Percentiles rank a stretch among this genome's conserved stretches.
These are phyloP conservation scores for Orius insidiosus DNA, from an alignment of 1,140 invertebrate species.

Conservation along the genomic window DNA sequence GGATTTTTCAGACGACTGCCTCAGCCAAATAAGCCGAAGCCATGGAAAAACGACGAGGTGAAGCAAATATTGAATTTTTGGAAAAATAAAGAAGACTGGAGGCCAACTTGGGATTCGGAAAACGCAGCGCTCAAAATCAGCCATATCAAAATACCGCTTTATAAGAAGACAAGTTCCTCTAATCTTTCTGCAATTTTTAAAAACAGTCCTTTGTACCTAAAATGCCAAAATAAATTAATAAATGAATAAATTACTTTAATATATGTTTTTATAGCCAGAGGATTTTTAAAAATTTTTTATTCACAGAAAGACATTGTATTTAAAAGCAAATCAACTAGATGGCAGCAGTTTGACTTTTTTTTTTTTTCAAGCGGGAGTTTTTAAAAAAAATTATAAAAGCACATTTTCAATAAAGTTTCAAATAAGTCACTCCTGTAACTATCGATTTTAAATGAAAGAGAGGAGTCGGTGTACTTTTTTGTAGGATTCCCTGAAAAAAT, in stretches of 20 bases:
- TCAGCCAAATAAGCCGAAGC: constrained; percentile 24
- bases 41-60: constrained; percentile 28
- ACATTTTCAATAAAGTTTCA: neutral
- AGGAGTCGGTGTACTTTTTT: constrained; percentile 35
- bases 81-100: constrained; percentile 17
- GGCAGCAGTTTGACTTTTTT: neutral
- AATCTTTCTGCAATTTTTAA: neutral
- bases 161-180: constrained; percentile 11
- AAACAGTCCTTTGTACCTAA: too few species aligned
- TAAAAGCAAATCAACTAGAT: neutral
- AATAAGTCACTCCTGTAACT: neutral
- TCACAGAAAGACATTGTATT: neutral
- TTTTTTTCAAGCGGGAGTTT: too few species aligned
- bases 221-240: too few species aligned
- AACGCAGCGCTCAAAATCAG: constrained; percentile 33
- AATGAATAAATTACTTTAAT: too few species aligned
- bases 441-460: constrained; percentile 5
- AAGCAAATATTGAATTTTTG: constrained; percentile 21
- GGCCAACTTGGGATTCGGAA: constrained; percentile 54
- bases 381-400: too few species aligned
- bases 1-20: constrained; percentile 30
- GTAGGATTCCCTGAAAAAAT: constrained; percentile 32
- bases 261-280: too few species aligned
- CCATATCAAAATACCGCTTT: constrained; percentile 19
- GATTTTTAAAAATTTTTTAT: too few species aligned